These are phyloP conservation scores for Menidia menidia DNA, from an alignment of 2,797 vertebrate species.

Conservation along the genomic window DNA sequence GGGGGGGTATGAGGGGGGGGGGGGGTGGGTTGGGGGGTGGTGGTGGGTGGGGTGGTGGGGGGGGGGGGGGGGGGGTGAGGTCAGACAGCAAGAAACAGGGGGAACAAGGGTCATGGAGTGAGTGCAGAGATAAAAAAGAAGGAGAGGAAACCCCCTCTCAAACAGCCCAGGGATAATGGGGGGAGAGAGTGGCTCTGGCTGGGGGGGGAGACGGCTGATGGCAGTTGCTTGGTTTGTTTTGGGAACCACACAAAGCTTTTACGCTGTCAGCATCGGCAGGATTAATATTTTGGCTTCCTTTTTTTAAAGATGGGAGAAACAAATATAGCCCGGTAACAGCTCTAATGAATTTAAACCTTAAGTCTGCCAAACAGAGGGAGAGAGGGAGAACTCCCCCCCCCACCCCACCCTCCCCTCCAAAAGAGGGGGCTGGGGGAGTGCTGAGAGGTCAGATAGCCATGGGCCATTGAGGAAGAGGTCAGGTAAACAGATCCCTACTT, in stretches of 20 bases:
- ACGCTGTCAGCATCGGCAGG: constrained; percentile 72
- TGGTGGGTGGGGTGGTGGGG: constrained; percentile 50
- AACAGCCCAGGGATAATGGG: constrained; percentile 78
- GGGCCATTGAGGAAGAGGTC: constrained; percentile 81
- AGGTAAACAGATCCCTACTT: constrained; percentile 81
- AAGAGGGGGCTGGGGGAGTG: constrained; percentile 7
- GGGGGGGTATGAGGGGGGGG: constrained; percentile 63
- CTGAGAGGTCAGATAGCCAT: constrained; percentile 82
- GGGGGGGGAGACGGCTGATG: constrained; percentile 50
- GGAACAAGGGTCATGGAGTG: constrained; percentile 86
- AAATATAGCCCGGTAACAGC: constrained; percentile 37
- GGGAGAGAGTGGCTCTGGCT: constrained; percentile 70
- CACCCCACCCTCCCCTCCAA: constrained; percentile 20
- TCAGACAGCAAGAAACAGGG: constrained; percentile 85
- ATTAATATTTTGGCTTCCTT: constrained; percentile 68
- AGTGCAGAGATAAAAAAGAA: constrained; percentile 82
- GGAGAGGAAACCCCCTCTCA: constrained; percentile 82
- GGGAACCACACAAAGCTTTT: constrained; percentile 70
- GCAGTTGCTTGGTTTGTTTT: constrained; percentile 59
- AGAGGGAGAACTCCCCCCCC: neutral
- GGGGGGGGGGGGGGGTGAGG: constrained; percentile 60
- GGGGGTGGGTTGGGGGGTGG: constrained; percentile 48
- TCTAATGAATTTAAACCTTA: constrained; percentile 46
- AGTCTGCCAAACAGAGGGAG: constrained; percentile 44
- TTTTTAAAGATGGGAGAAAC: constrained; percentile 42